phyloP scores from a whole-genome alignment of 2,113 vertebrate species.

The Ameiurus melas region DNA sequence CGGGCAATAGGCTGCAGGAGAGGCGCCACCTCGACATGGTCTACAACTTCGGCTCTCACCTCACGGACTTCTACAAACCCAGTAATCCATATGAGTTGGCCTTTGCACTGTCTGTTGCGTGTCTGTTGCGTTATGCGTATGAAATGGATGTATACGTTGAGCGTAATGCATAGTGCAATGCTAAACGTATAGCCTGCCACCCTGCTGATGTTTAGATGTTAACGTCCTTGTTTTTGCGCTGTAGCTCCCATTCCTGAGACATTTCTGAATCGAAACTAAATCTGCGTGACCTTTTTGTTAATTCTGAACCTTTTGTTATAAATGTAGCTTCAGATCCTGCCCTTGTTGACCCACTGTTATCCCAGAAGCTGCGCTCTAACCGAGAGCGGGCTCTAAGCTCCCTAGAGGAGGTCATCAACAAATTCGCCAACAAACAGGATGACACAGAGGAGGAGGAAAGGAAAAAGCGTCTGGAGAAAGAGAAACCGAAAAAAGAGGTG shows the following conservation, averaged over 20 bases:
- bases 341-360: slow-evolving; percentile 64
- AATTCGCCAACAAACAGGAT: slow-evolving; percentile 79
- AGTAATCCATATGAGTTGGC: slow-evolving; percentile 61
- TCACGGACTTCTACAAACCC: slow-evolving; percentile 81
- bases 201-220: neutral
- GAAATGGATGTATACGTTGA: neutral
- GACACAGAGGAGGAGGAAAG: slow-evolving; percentile 76
- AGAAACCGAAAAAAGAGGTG: slow-evolving; percentile 67
- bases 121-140: neutral
- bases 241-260: too few species aligned
- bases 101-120: neutral
- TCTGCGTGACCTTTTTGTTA: neutral
- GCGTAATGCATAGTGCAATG: neutral
- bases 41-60: slow-evolving; percentile 89
- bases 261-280: neutral
- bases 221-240: too few species aligned
- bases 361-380: slow-evolving; percentile 77
- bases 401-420: slow-evolving; percentile 82
- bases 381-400: slow-evolving; percentile 70
- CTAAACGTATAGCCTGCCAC: neutral
- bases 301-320: neutral
- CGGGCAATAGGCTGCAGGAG: slow-evolving; percentile 81
- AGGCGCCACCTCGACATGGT: slow-evolving; percentile 84
- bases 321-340: slow-evolving; percentile 78
- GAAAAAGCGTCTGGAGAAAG: slow-evolving; percentile 62